These are phyloP conservation scores for Nephrotoma flavescens DNA, from an alignment of 2,888 invertebrate genomes.

Conservation along the genomic window DNA sequence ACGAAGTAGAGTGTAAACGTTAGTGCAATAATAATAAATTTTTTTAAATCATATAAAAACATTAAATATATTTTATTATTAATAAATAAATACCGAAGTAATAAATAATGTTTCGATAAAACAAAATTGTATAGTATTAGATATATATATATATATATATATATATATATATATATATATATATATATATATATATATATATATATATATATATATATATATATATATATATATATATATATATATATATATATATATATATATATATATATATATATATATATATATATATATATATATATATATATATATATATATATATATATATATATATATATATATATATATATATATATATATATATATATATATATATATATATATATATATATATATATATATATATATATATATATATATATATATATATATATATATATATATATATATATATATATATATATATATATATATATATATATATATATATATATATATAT, in stretches of 20 bases:
- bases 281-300: not conserved
- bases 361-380: slow-evolving; percentile 7
- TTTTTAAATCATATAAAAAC: too few relatives aligned
- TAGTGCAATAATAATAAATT: too few relatives aligned
- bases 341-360: not conserved
- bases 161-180: not conserved
- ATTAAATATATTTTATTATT: too few relatives aligned
- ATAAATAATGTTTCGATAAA: too few relatives aligned
- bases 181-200: not conserved
- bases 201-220: not conserved
- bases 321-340: not conserved
- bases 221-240: not conserved
- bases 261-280: not conserved
- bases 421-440: slow-evolving; percentile 8
- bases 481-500: slow-evolving; percentile 9
- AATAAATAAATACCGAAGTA: too few relatives aligned
- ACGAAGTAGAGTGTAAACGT: too few relatives aligned
- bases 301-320: not conserved
- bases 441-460: slow-evolving; percentile 8
- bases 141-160: too few relatives aligned
- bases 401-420: slow-evolving; percentile 8
- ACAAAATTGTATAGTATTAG: too few relatives aligned
- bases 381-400: slow-evolving; percentile 8
- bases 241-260: not conserved
- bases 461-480: slow-evolving; percentile 9